A percentile compares a stretch with the other conserved stretches of the same genome.
Evolutionary conservation across 2,888 invertebrate species (phyloP).

Genomic region (Cenopis cana): DNA sequence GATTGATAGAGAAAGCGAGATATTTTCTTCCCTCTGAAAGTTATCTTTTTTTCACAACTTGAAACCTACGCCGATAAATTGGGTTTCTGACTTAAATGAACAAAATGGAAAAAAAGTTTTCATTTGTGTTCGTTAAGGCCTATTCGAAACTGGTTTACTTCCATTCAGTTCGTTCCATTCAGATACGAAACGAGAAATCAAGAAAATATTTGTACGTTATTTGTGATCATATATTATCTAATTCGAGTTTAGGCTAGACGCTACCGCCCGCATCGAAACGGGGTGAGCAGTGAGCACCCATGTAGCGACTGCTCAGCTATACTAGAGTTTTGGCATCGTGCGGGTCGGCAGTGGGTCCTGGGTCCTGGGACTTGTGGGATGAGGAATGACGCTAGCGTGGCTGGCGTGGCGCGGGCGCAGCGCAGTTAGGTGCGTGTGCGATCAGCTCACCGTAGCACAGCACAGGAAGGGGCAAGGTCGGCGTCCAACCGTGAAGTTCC

Average conservation of each 20-base stretch:
- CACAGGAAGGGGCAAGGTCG: slow-evolving; percentile 81
- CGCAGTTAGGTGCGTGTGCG: slow-evolving; percentile 52
- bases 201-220: slow-evolving; percentile 37
- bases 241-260: slow-evolving; percentile 22
- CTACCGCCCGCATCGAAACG: neutral
- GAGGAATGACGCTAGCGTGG: slow-evolving; percentile 34
- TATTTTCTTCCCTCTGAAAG: neutral
- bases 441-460: slow-evolving; percentile 54
- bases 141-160: slow-evolving; percentile 37
- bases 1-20: neutral
- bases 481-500: slow-evolving; percentile 79
- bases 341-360: neutral
- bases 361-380: slow-evolving; percentile 2
- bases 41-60: neutral
- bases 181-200: slow-evolving; percentile 36
- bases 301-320: neutral
- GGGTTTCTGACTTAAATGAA: neutral
- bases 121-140: neutral
- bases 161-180: slow-evolving; percentile 21
- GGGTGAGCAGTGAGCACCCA: neutral
- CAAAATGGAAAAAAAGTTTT: neutral
- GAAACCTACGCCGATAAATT: neutral
- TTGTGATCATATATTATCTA: slow-evolving; percentile 36
- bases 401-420: slow-evolving; percentile 51
- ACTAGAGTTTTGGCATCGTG: neutral